Evolutionary conservation across 1,140 invertebrate species (phyloP), one percentile per base, ranked within the genome.

Genomic region (Drosophila ananassae): DNA sequence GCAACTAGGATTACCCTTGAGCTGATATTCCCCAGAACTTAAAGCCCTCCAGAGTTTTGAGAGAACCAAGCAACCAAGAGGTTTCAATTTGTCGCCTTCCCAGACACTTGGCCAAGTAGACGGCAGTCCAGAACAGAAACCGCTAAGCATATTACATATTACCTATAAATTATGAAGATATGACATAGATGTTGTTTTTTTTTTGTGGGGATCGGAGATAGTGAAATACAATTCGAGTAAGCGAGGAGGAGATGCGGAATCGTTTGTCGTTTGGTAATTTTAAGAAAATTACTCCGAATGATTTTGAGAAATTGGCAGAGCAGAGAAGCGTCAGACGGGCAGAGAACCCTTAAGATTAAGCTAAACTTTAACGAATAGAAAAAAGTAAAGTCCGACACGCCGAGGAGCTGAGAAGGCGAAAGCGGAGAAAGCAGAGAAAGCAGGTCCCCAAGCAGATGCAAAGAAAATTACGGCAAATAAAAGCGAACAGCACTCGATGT

Each of bases 331-430:
- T 46, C 71, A 37, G 52, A 22, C 48, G 47, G 47, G 59, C 73
- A 22, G 44, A 21, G 21, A 24, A 64, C 62, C 69, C 63, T 61
- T 68, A 76, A 59, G 58, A 79, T 75, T 82, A 82, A 83, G 79
- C 54, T 63, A 59, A 62, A 79, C 58, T 57, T 78, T 57, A 71
- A 71, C 67, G 25, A 69, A 69, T 57, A 24, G 57, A 77, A 71
- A 47, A 60, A 2, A 50, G 48, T 32, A 39, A 39, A 39, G 17
- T 17, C 17, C 17, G 17, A 17, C 17, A 17, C 17, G 17, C 17
- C 17, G 17, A 17, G 17, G 17, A 17, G 17, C 17, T 17, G 17
- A 41, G 8, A 47, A 55, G 9, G 32, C 41, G 25, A 37, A 37
- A 48, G 39, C 24, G 32, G 48, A 44, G 46, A 64, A 25, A 25